A percentile compares a stretch with the other conserved stretches of the same genome.
Conservation (phyloP, 2,888 invertebrate species). For the Pheosia gnoma region DNA sequence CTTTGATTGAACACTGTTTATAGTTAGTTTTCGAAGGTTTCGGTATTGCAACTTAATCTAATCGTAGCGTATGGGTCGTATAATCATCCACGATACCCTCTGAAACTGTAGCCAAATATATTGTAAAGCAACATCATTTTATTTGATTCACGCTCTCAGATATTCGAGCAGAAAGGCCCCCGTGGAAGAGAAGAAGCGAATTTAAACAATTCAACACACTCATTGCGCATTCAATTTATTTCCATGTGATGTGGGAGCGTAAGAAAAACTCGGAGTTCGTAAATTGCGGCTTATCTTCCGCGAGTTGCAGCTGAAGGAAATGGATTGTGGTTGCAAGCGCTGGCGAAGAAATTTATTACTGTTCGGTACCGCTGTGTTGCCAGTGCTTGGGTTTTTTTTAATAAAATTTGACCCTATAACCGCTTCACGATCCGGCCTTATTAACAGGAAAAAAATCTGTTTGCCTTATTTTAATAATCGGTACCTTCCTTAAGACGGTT, state of each 20-base stretch:
- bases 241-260: constrained; percentile 2
- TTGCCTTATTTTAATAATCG: neutral
- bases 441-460: neutral
- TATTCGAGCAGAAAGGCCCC: neutral
- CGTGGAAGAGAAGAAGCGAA: neutral
- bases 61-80: no score
- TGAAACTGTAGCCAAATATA: neutral
- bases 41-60: no score
- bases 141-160: neutral
- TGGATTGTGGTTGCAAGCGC: neutral
- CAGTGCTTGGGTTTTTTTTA: neutral
- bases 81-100: no score
- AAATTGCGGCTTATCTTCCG: constrained; percentile 1
- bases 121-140: constrained; percentile 6
- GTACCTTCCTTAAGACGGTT: no score
- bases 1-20: no score
- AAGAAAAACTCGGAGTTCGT: neutral
- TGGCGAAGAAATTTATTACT: neutral
- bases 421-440: neutral
- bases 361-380: neutral
- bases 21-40: no score
- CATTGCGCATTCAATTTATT: constrained; percentile 5
- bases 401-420: neutral
- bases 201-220: constrained; percentile 4
- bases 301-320: constrained; percentile 3